Conservation (phyloP, 2,797 vertebrate species). For the Micrastur ruficollis region DNA sequence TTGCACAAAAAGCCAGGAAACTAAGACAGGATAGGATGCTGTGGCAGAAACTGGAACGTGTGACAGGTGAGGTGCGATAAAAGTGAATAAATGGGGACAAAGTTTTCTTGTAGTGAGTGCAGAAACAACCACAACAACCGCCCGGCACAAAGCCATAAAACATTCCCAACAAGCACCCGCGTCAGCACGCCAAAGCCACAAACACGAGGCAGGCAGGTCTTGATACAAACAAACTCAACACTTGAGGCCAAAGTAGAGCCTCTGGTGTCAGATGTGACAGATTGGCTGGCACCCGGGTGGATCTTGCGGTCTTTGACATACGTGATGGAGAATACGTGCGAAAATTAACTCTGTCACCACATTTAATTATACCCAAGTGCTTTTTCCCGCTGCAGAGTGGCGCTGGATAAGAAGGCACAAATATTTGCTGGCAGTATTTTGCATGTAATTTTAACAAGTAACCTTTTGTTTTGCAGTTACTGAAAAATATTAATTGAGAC, state of each 20-base stretch:
- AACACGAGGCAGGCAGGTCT: background rate
- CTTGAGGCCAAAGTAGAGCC: background rate
- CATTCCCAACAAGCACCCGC: background rate
- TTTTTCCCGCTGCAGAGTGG: background rate
- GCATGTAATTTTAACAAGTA: background rate
- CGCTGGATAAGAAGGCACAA: background rate
- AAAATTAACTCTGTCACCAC: background rate
- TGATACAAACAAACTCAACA: background rate
- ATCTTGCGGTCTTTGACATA: background rate
- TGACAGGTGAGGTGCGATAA: background rate
- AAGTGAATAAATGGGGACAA: background rate
- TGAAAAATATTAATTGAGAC: background rate
- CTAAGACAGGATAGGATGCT: background rate
- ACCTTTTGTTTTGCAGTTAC: background rate
- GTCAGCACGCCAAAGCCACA: accelerated
- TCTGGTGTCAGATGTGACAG: background rate
- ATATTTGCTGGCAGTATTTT: background rate
- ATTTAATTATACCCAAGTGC: constrained; percentile 7
- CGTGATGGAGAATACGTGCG: background rate
- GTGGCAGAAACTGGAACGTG: accelerated
- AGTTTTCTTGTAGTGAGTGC: background rate
- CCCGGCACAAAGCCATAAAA: background rate
- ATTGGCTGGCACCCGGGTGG: background rate
- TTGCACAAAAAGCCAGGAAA: background rate
- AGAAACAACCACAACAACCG: background rate